Evolutionary conservation across 2,888 invertebrate species (phyloP), one percentile per base, ranked within the genome.

Genomic region (Gibbula magus): DNA sequence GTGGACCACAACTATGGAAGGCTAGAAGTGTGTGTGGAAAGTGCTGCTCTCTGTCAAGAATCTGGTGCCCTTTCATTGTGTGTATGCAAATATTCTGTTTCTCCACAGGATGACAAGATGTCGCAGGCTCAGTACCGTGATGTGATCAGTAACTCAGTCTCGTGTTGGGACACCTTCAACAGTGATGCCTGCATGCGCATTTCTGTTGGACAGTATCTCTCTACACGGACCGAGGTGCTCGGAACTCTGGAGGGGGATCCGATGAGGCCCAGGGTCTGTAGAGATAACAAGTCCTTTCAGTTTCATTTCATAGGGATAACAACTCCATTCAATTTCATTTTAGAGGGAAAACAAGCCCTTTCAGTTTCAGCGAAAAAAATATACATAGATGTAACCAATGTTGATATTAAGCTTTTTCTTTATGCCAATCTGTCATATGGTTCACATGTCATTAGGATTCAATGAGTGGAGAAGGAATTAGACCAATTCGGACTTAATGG

Each of bases 161-260:
- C 86, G 0, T 84, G 83, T 79, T 75, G 81, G 20, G 84, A 82
- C 5, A 79, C 82, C 22, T 80, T 81, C n/a, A 82, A 82, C 29
- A 85, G 82, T 56, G 77, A 79, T 66, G 78, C 85, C 0, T 80
- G 73, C 80, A 80, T 86, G 39, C 80, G 89, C 45, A 87, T 90
- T 20, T 91, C 91, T 52, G 87, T 91, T 13, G 90, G 90, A 2
- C 82, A 87, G 18, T 91, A 89, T 81, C 89, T 90, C 84, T 83
- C 86, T 35, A 81, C 86, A 16, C 78, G 91, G 4, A 90, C 90
- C 7, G 89, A 87, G 56, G 86, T 88, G 10, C 86, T 91, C 3
- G 91, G 91, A 0, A 86, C 88, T 2, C 80, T 91, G 10, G 88
- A 85, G 75, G 90, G 89, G 18, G 85, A 86, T 51, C 80, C 81